Conservation (phyloP, 2,113 vertebrate genomes). For the Cyrtonyx montezumae region DNA sequence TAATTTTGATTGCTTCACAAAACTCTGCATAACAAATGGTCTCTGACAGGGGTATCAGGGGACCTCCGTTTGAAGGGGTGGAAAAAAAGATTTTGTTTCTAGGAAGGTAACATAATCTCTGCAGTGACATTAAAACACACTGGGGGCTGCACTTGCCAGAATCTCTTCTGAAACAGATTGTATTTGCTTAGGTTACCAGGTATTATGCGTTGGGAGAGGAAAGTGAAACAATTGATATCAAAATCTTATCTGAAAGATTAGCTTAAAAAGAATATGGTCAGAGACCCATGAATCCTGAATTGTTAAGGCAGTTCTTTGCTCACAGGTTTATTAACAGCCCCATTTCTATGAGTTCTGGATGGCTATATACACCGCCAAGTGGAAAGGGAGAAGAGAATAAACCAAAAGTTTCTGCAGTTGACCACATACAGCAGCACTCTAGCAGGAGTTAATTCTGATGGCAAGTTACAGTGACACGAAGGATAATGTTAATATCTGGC, state of each 20-base stretch:
- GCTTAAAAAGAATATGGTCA: conserved; percentile 63
- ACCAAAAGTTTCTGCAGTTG: conserved; percentile 70
- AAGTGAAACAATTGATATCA: conserved; percentile 81
- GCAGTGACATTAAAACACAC: conserved; percentile 89
- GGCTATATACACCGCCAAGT: background rate
- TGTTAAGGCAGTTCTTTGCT: conserved; percentile 48
- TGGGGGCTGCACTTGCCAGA: conserved; percentile 80
- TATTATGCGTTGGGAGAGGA: conserved; percentile 79
- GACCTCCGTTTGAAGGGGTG: conserved; percentile 74
- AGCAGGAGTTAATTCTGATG: background rate
- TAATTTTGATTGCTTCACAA: conserved; percentile 80
- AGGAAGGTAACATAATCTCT: conserved; percentile 90
- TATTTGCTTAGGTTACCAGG: conserved; percentile 87
- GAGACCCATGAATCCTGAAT: conserved; percentile 59
- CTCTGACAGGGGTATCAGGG: conserved; percentile 71
- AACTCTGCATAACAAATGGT: conserved; percentile 78
- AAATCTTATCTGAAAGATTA: conserved; percentile 71
- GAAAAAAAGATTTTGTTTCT: conserved; percentile 78
- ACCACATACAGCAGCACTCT: conserved; percentile 63
- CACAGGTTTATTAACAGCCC: conserved; percentile 37
- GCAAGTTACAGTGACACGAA: conserved; percentile 3
- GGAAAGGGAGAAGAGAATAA: background rate
- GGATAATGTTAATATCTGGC: conserved; percentile 62
- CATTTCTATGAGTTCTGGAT: background rate
- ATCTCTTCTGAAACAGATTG: conserved; percentile 83